Conservation (phyloP, 2,797 vertebrate genomes). For the Parauchenoglanis ngamensis region DNA sequence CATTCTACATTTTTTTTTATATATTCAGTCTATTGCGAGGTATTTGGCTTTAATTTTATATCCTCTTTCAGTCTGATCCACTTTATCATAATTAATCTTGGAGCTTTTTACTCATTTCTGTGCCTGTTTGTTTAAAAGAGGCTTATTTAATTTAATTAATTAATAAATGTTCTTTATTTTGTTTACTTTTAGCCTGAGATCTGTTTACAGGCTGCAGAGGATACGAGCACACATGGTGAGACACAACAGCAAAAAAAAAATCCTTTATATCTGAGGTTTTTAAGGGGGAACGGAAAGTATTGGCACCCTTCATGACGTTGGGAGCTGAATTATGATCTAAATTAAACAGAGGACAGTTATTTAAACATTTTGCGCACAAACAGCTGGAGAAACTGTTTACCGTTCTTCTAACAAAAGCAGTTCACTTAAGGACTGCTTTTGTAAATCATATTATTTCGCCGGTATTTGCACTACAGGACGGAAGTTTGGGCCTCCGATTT, state of each 20-base stretch:
- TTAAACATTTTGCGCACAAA: background rate
- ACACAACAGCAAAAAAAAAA: too few species aligned
- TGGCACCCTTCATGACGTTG: background rate
- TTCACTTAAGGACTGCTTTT: too few species aligned
- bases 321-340: background rate
- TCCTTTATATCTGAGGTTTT: background rate
- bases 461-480: too few species aligned
- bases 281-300: background rate
- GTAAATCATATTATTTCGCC: too few species aligned
- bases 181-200: slow-evolving; percentile 62
- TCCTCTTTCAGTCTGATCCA: background rate
- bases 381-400: background rate
- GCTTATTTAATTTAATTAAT: background rate
- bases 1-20: background rate
- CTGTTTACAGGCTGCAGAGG: slow-evolving; percentile 70
- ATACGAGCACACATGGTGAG: slow-evolving; percentile 77
- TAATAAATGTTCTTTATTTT: accelerated
- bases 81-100: background rate
- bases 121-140: background rate
- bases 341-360: background rate
- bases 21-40: background rate
- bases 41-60: background rate
- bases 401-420: too few species aligned
- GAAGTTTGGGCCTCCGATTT: too few species aligned
- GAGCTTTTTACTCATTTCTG: background rate